These are phyloP conservation scores for Rallus crepitans DNA, from an alignment of 2,797 vertebrate species.

Conservation along the genomic window DNA sequence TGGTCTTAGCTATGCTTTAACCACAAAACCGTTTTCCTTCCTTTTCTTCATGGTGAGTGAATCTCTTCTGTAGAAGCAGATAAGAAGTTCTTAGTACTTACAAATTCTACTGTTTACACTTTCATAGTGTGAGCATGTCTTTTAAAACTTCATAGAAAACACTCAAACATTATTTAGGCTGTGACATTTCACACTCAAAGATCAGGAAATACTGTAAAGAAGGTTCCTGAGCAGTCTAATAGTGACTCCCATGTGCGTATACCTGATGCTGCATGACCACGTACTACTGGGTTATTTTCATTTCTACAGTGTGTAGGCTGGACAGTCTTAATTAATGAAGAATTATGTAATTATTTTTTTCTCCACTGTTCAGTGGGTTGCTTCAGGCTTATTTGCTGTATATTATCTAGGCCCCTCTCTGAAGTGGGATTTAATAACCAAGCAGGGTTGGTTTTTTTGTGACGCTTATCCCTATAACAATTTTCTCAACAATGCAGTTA, in stretches of 20 bases:
- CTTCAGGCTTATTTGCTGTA: not conserved
- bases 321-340: not conserved
- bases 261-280: not conserved
- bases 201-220: not conserved
- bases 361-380: not conserved
- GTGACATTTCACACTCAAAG: not conserved
- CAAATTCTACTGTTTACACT: not conserved
- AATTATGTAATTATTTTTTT: not conserved
- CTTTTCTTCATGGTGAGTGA: not conserved
- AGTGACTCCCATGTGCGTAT: not conserved
- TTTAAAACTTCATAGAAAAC: not conserved
- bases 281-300: not conserved
- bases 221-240: not conserved
- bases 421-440: constrained; percentile 11
- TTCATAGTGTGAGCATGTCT: not conserved
- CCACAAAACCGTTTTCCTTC: not conserved
- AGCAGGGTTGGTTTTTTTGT: not conserved
- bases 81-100: not conserved
- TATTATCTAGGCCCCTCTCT: not conserved
- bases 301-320: not conserved
- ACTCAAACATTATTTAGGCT: not conserved
- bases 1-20: not conserved
- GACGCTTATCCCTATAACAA: not conserved
- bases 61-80: not conserved
- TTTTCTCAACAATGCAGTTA: not conserved